Conservation (phyloP, 30 jellyfish, hydroid and myxozoan species). For the Turritopsis rubra region DNA sequence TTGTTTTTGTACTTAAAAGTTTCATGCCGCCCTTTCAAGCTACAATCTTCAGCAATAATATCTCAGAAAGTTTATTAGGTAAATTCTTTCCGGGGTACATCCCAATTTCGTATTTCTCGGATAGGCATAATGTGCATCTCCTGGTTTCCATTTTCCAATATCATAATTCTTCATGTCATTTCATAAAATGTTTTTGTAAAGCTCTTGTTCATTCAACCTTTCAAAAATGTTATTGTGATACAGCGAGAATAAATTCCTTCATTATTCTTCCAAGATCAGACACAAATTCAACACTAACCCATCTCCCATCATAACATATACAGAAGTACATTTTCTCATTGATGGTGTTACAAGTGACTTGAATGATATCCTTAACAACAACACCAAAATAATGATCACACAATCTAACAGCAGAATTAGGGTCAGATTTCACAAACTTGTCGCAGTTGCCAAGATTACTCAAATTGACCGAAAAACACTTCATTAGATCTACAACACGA, state of each 20-base stretch:
- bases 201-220: neutral
- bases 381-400: neutral
- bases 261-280: neutral
- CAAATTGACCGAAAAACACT: neutral
- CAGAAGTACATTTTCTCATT: neutral
- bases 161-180: too few species aligned
- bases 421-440: neutral
- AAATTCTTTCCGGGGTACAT: too few species aligned
- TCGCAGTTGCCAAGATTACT: neutral
- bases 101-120: too few species aligned
- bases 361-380: neutral
- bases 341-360: neutral
- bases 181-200: neutral
- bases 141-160: too few species aligned
- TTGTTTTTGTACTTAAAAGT: too few species aligned
- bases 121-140: too few species aligned
- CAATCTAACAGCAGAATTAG: neutral
- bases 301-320: neutral
- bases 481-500: neutral
- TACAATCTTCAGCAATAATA: too few species aligned
- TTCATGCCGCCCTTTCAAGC: too few species aligned
- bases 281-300: neutral
- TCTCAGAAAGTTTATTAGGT: too few species aligned
- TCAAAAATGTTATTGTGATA: neutral
- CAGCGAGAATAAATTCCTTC: neutral